phyloP scores from a whole-genome alignment of 1,140 invertebrate species.

The Drosophila simulans region DNA sequence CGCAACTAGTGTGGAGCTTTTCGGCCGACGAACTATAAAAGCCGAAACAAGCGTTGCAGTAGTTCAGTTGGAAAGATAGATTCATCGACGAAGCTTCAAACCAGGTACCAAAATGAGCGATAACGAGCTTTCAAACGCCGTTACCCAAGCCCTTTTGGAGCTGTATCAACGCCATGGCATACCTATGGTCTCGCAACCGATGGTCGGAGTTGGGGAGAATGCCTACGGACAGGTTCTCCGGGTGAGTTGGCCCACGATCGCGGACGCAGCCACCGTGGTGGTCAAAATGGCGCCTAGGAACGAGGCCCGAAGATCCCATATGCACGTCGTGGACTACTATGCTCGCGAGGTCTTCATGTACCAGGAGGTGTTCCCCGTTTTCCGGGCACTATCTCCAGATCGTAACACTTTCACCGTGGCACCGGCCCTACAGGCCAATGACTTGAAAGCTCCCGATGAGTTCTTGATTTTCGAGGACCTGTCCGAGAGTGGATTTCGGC shows the following conservation, averaged over 20 bases:
- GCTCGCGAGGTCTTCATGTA: slow-evolving; percentile 65
- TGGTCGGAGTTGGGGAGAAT: slow-evolving; percentile 64
- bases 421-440: slow-evolving; percentile 36
- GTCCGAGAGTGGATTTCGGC: slow-evolving; percentile 11
- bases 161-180: slow-evolving; percentile 29
- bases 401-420: slow-evolving; percentile 25
- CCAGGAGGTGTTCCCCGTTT: slow-evolving; percentile 46
- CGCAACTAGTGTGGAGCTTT: slow-evolving; percentile 27
- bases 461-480: slow-evolving; percentile 70
- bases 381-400: slow-evolving; percentile 14
- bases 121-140: slow-evolving; percentile 34
- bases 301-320: slow-evolving; percentile 54
- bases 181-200: slow-evolving; percentile 31
- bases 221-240: slow-evolving; percentile 62
- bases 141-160: slow-evolving; percentile 24
- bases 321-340: slow-evolving; percentile 61
- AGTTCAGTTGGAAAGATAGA: slow-evolving; percentile 30
- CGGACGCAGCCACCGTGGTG: slow-evolving; percentile 21
- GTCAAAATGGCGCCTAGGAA: slow-evolving; percentile 67
- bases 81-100: slow-evolving; percentile 14
- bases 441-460: slow-evolving; percentile 40
- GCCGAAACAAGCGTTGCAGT: slow-evolving; percentile 16
- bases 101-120: slow-evolving; percentile 27
- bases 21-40: slow-evolving; percentile 30
- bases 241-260: slow-evolving; percentile 26